These are phyloP conservation scores for Halisarca cf. caerulea DNA, from an alignment of 37 sponge, comb jelly and placozoan species.

Conservation along the genomic window DNA sequence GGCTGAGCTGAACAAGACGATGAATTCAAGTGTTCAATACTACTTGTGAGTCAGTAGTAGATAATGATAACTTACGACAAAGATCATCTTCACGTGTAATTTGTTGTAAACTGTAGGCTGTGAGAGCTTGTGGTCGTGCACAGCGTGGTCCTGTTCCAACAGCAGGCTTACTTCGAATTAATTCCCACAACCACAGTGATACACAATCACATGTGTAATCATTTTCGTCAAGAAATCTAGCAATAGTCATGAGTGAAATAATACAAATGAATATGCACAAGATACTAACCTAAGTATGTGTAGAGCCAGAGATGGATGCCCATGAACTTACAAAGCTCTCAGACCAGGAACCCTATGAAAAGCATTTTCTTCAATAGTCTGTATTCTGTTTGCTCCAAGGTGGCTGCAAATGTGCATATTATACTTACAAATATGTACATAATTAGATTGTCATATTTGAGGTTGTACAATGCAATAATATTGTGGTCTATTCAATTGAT, in stretches of 20 bases:
- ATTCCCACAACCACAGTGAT: constrained; percentile 34
- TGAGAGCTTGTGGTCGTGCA: constrained; percentile 28
- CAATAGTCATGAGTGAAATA: too few species aligned
- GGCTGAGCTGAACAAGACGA: neutral
- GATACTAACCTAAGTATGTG: too few species aligned
- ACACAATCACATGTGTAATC: constrained; percentile 41
- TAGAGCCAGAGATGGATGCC: too few species aligned
- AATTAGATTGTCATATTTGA: too few species aligned
- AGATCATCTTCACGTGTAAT: constrained; percentile 8
- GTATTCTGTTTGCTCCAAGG: constrained; percentile 6
- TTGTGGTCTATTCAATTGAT: too few species aligned
- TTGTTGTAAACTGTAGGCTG: neutral
- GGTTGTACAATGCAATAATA: too few species aligned
- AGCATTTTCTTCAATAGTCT: neutral
- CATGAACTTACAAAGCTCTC: neutral
- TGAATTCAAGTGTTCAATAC: neutral
- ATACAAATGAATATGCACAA: too few species aligned
- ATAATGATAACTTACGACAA: constrained; percentile 31
- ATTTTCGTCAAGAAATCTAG: constrained; percentile 41
- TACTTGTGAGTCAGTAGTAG: too few species aligned
- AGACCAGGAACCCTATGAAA: neutral
- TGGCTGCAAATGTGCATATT: neutral
- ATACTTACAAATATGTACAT: too few species aligned
- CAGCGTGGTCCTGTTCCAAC: constrained; percentile 37
- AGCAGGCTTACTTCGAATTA: neutral